Percentiles rank a stretch among this genome's conserved stretches.
These are phyloP conservation scores for Apomyelois bistriatella DNA, from an alignment of 2,888 invertebrate genomes.

Conservation along the genomic window DNA sequence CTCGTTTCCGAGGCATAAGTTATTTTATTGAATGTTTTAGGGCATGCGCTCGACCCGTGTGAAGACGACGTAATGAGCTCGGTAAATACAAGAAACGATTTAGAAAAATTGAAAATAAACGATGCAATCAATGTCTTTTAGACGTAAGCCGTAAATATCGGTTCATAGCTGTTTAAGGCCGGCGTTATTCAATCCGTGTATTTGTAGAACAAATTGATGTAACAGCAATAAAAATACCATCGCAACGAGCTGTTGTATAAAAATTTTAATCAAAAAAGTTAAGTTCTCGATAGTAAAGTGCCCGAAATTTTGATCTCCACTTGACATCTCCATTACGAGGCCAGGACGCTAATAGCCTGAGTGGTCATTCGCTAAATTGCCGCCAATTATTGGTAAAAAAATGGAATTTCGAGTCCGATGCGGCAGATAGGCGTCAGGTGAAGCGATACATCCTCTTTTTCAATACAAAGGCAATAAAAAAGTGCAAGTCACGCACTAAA, in stretches of 20 bases:
- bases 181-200: conserved; percentile 39
- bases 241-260: conserved; percentile 22
- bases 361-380: conserved; percentile 54
- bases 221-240: conserved; percentile 43
- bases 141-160: conserved; percentile 45
- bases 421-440: conserved; percentile 58
- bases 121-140: conserved; percentile 51
- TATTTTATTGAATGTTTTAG: conserved; percentile 74
- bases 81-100: conserved; percentile 45
- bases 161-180: conserved; percentile 33
- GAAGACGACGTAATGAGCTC: conserved; percentile 52
- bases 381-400: conserved; percentile 48
- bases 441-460: conserved; percentile 58
- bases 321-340: conserved; percentile 53
- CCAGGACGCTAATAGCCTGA: conserved; percentile 43
- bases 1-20: conserved; percentile 70
- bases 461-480: conserved; percentile 74
- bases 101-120: conserved; percentile 53
- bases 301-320: conserved; percentile 38
- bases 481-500: conserved; percentile 73
- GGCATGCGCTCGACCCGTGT: conserved; percentile 51
- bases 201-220: conserved; percentile 39
- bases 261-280: conserved; percentile 30
- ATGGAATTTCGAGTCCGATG: conserved; percentile 36
- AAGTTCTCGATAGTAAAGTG: conserved; percentile 44